Evolutionary conservation across 2,888 invertebrate genomes (phyloP).

Genomic region (Thymelicus lineola): DNA sequence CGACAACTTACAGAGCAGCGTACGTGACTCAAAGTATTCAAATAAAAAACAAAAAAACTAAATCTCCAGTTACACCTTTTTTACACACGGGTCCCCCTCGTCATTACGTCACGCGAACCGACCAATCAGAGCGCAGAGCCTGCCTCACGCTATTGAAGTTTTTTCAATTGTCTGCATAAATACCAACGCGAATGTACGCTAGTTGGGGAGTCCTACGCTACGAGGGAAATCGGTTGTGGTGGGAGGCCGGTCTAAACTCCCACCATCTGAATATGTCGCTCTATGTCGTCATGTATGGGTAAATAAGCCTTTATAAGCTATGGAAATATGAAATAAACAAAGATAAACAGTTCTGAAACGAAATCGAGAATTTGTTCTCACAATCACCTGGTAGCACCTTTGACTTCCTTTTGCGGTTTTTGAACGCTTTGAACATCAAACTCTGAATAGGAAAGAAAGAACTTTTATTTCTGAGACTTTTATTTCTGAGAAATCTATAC

Average conservation of each 20-base stretch:
- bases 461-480: no score
- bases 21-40: no score
- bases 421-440: no score
- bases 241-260: conserved; percentile 60
- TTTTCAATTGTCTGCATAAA: conserved; percentile 48
- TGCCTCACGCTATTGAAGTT: conserved; percentile 67
- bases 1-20: no score
- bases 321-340: conserved; percentile 51
- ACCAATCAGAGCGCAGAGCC: conserved; percentile 53
- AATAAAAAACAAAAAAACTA: not conserved
- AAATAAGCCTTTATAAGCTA: no score
- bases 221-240: conserved; percentile 51
- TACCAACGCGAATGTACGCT: conserved; percentile 49
- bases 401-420: conserved; percentile 56
- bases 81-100: conserved; percentile 1
- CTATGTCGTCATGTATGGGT: conserved; percentile 56
- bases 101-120: conserved; percentile 40
- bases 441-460: no score
- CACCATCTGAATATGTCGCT: conserved; percentile 61
- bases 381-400: conserved; percentile 59
- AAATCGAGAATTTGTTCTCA: conserved; percentile 58
- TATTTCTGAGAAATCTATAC: no score
- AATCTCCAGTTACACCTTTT: conserved; percentile 9
- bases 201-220: conserved; percentile 48
- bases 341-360: conserved; percentile 53